Conservation (phyloP, 2,888 invertebrate species). For the Lasioglossum oenotherae region DNA sequence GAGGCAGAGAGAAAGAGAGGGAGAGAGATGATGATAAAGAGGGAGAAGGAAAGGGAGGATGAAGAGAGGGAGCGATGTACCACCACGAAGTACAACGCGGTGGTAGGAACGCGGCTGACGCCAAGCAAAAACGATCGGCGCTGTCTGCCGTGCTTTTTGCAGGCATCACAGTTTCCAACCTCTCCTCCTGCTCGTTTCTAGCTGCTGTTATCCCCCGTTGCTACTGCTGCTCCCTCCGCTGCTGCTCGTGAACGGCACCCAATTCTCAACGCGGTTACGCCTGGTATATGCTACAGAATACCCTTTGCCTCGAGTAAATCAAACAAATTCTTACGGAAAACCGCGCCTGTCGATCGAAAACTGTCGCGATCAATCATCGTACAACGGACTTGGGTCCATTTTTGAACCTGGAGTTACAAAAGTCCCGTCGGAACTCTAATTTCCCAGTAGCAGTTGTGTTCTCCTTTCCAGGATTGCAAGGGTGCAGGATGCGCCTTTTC, state of each 20-base stretch:
- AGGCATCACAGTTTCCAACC: conserved; percentile 83
- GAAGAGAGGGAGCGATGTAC: conserved; percentile 75
- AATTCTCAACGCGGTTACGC: conserved; percentile 76
- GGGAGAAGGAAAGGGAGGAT: conserved; percentile 26
- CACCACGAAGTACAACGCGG: conserved; percentile 82
- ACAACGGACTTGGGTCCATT: neutral
- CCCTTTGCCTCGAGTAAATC: conserved; percentile 39
- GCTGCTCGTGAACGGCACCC: conserved; percentile 64
- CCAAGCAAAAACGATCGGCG: conserved; percentile 84
- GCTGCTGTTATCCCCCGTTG: conserved; percentile 71
- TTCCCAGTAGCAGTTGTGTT: neutral
- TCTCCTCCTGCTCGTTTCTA: conserved; percentile 75
- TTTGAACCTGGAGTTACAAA: neutral
- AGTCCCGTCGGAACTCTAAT: neutral
- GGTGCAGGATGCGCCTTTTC: too few relatives aligned
- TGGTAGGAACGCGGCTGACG: conserved; percentile 82
- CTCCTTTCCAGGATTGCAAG: too few relatives aligned
- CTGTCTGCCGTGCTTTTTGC: conserved; percentile 85
- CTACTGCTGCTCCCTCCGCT: conserved; percentile 62
- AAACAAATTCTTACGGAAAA: conserved; percentile 26
- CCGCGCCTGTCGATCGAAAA: neutral
- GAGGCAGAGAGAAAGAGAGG: conserved; percentile 6
- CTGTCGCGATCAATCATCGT: neutral
- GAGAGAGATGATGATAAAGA: neutral
- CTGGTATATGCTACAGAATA: conserved; percentile 66